Evolutionary conservation across 2,797 vertebrate species (phyloP).

Genomic region (Tenualosa thibaudeaui): DNA sequence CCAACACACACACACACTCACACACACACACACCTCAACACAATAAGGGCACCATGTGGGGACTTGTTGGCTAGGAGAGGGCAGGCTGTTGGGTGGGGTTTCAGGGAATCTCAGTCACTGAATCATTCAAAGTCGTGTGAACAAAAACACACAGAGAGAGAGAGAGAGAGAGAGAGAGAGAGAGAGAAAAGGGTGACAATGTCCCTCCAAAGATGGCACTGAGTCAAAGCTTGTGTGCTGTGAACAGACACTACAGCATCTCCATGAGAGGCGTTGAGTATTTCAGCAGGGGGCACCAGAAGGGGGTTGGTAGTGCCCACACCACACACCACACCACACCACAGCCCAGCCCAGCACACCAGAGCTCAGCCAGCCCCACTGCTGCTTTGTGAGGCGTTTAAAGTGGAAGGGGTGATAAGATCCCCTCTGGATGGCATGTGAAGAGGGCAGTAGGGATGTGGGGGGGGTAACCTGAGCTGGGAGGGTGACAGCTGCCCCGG

Average conservation of each 20-base stretch:
- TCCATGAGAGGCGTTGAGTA: neutral
- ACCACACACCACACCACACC: neutral
- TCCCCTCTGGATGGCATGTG: slow-evolving; percentile 68
- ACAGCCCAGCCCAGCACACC: too few relatives aligned
- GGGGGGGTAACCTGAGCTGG: slow-evolving; percentile 66
- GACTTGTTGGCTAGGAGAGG: slow-evolving; percentile 31
- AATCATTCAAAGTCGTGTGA: slow-evolving; percentile 14
- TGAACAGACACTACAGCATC: neutral
- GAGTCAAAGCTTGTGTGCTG: neutral
- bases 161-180: too few relatives aligned
- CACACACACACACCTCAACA: slow-evolving; percentile 19
- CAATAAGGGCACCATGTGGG: slow-evolving; percentile 8
- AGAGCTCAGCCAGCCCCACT: slow-evolving; percentile 40
- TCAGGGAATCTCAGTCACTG: slow-evolving; percentile 44
- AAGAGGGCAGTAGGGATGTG: slow-evolving; percentile 31
- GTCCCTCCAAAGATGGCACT: neutral
- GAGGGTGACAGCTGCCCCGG: slow-evolving; percentile 65
- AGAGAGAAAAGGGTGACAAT: neutral
- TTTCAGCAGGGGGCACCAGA: slow-evolving; percentile 31
- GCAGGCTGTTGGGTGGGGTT: slow-evolving; percentile 35
- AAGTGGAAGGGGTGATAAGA: slow-evolving; percentile 73
- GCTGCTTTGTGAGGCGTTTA: slow-evolving; percentile 66
- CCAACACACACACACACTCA: slow-evolving; percentile 31
- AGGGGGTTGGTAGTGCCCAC: neutral
- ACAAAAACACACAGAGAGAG: neutral